phyloP scores from a whole-genome alignment of 2,888 invertebrate species.

The Scaptomyza polygonia region DNA sequence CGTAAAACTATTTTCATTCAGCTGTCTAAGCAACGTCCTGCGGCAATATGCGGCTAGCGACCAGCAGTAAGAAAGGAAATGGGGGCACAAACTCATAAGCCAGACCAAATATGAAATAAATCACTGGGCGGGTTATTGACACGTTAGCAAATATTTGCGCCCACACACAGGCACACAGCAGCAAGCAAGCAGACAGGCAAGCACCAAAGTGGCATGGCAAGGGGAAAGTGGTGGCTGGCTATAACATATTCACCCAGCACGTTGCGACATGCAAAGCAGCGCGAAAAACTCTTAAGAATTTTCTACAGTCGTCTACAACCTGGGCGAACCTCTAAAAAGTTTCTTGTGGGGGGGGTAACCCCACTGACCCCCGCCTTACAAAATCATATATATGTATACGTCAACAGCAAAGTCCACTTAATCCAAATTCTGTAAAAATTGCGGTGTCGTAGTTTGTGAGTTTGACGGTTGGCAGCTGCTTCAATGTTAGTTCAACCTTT shows the following conservation, averaged over 20 bases:
- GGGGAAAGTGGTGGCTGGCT: background rate
- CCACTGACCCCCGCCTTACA: too few species aligned
- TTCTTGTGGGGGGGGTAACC: too few species aligned
- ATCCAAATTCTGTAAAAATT: slow-evolving; percentile 79
- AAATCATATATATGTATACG: slow-evolving; percentile 42
- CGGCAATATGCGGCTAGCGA: background rate
- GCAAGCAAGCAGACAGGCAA: background rate
- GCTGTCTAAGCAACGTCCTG: slow-evolving; percentile 11
- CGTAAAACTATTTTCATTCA: slow-evolving; percentile 59
- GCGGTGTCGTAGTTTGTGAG: slow-evolving; percentile 14
- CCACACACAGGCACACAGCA: slow-evolving; percentile 37
- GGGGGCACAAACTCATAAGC: slow-evolving; percentile 56
- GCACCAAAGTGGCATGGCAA: slow-evolving; percentile 4
- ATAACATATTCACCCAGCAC: slow-evolving; percentile 23
- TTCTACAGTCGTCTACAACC: slow-evolving; percentile 47
- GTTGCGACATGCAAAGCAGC: slow-evolving; percentile 64
- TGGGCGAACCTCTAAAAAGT: slow-evolving; percentile 23
- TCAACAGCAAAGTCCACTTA: slow-evolving; percentile 78
- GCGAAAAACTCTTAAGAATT: slow-evolving; percentile 67
- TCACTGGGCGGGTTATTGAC: slow-evolving; percentile 79
- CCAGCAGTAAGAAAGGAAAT: background rate
- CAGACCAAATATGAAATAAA: slow-evolving; percentile 77
- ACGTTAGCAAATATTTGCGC: slow-evolving; percentile 77
- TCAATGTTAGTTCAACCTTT: slow-evolving; percentile 69
- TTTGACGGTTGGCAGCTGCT: slow-evolving; percentile 32